Conservation (phyloP, 1,140 invertebrate genomes). For the Zaprionus capensis region DNA sequence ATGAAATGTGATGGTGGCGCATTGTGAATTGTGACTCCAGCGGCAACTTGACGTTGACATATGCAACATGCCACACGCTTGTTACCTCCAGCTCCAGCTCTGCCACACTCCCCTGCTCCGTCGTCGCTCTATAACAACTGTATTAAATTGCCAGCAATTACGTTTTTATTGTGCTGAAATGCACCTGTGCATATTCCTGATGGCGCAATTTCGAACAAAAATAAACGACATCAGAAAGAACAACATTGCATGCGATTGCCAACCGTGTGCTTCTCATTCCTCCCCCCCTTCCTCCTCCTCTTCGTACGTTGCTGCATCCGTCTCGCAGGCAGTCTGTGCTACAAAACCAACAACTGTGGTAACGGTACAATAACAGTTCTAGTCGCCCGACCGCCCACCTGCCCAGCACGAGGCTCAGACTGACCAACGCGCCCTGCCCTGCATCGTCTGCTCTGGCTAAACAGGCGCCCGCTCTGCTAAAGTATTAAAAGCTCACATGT, state of each 20-base stretch:
- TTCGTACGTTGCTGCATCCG: not conserved
- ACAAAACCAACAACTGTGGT: slow-evolving; percentile 78
- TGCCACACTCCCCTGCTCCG: not conserved
- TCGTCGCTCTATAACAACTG: slow-evolving; percentile 55
- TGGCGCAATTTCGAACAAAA: slow-evolving; percentile 83
- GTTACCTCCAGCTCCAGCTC: not conserved
- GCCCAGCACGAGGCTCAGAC: slow-evolving; percentile 18
- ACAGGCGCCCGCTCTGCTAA: slow-evolving; percentile 21
- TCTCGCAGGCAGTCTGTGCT: slow-evolving; percentile 33
- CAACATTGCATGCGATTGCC: slow-evolving; percentile 63
- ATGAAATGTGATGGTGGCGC: slow-evolving; percentile 30
- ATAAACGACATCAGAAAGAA: slow-evolving; percentile 82
- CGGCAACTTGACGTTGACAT: slow-evolving; percentile 46
- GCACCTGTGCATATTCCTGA: slow-evolving; percentile 83
- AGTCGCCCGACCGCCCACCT: slow-evolving; percentile 5
- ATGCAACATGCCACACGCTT: slow-evolving; percentile 29
- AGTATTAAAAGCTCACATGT: slow-evolving; percentile 49
- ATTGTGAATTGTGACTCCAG: slow-evolving; percentile 25
- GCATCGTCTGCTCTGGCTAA: not conserved
- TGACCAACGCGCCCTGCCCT: slow-evolving; percentile 3
- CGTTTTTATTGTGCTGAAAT: slow-evolving; percentile 83
- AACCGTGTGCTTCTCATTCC: not conserved
- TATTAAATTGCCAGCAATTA: slow-evolving; percentile 81
- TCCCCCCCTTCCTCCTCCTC: not conserved
- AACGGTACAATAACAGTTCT: slow-evolving; percentile 72